A percentile compares a stretch with the other conserved stretches of the same genome.
Evolutionary conservation across 2,888 invertebrate species (phyloP).

Genomic region (Drosophila neonasuta): DNA sequence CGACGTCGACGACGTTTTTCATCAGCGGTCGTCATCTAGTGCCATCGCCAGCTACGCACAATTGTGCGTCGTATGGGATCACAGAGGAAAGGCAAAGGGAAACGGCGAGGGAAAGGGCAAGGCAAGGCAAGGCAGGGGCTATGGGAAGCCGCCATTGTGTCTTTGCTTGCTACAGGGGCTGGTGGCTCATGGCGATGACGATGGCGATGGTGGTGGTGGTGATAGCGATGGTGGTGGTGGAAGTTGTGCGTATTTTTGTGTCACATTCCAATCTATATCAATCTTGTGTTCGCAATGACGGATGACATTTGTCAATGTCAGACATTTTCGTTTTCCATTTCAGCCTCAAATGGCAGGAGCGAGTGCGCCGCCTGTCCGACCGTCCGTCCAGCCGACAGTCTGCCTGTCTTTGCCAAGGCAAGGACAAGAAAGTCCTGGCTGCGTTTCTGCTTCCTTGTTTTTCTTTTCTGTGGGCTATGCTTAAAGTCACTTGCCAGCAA

Average conservation of each 20-base stretch:
- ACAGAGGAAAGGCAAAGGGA: constrained; percentile 1
- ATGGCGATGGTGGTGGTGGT: constrained; percentile 17
- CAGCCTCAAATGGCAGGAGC: constrained; percentile 71
- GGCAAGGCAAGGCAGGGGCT: constrained; percentile 6
- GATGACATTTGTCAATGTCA: constrained; percentile 83
- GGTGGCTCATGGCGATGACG: constrained; percentile 44
- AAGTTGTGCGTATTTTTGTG: constrained; percentile 80
- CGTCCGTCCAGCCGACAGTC: neutral
- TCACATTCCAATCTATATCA: constrained; percentile 83
- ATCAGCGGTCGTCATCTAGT: constrained; percentile 79
- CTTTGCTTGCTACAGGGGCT: constrained; percentile 36
- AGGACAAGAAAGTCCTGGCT: neutral
- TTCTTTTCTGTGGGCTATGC: constrained; percentile 12
- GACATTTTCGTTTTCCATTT: constrained; percentile 82
- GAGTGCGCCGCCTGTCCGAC: constrained; percentile 26
- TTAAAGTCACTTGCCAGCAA: constrained; percentile 67
- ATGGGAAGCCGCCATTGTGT: constrained; percentile 60
- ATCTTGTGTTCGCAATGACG: constrained; percentile 83
- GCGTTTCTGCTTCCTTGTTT: neutral
- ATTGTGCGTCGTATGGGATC: constrained; percentile 61
- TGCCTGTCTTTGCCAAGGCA: constrained; percentile 1
- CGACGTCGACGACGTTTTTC: constrained; percentile 69
- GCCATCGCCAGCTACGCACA: constrained; percentile 74
- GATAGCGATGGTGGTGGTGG: constrained; percentile 45
- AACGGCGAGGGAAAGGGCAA: neutral